Percentiles rank a stretch among this genome's conserved stretches.
Conservation (phyloP, 2,888 invertebrate genomes). For the Tachina grossa region DNA sequence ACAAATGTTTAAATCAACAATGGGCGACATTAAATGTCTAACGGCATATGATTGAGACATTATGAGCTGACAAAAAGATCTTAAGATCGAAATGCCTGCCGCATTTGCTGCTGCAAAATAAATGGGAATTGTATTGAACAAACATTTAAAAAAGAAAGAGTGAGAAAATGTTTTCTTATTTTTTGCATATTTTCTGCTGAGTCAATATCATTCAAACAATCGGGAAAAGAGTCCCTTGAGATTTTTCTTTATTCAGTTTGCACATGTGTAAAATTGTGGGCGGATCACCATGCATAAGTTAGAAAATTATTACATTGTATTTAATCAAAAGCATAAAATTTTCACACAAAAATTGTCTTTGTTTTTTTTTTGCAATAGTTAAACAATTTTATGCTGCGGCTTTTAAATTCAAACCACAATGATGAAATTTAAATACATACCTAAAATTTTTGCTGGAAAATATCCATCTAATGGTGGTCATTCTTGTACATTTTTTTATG, state of each 20-base stretch:
- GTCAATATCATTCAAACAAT: conserved; percentile 62
- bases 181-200: conserved; percentile 70
- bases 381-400: conserved; percentile 6
- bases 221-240: neutral
- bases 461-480: too few relatives aligned
- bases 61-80: conserved; percentile 37
- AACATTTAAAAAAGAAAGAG: neutral
- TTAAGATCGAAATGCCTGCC: conserved; percentile 56
- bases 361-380: conserved; percentile 28
- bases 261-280: conserved; percentile 9
- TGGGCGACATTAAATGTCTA: conserved; percentile 47
- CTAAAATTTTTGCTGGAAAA: neutral
- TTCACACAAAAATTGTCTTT: conserved; percentile 13
- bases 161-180: conserved; percentile 8
- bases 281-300: conserved; percentile 20
- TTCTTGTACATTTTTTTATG: too few relatives aligned
- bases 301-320: conserved; percentile 59
- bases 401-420: neutral
- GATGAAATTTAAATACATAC: neutral
- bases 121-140: conserved; percentile 39
- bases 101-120: conserved; percentile 17
- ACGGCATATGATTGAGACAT: conserved; percentile 65
- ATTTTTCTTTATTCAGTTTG: neutral
- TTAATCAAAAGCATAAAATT: conserved; percentile 55
- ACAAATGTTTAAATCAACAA: conserved; percentile 64